Evolutionary conservation across 2,797 vertebrate genomes (phyloP).

Genomic region (Ictinia mississippiensis): DNA sequence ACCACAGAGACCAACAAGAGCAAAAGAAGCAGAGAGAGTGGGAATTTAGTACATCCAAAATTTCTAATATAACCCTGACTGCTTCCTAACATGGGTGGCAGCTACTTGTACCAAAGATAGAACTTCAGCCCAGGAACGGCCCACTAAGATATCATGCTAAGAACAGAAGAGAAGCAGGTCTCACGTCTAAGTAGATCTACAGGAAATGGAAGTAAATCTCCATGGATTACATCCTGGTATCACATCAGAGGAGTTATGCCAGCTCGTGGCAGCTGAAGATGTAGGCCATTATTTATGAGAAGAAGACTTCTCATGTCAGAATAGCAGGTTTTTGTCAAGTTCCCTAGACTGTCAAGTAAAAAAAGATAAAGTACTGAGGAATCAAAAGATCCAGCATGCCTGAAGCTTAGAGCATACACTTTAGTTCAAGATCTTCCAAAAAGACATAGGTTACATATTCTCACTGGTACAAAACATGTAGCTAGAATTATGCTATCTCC

Average conservation of each 20-base stretch:
- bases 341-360: neutral
- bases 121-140: neutral
- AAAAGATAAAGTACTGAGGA: neutral
- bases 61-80: neutral
- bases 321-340: neutral
- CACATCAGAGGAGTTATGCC: neutral
- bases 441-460: neutral
- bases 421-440: neutral
- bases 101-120: neutral
- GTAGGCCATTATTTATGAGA: neutral
- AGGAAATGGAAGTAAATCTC: neutral
- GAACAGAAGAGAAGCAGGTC: neutral
- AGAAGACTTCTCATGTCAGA: neutral
- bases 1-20: neutral
- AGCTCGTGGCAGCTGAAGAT: neutral
- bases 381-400: neutral
- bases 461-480: neutral
- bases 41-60: neutral
- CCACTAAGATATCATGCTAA: neutral
- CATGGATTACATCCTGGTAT: neutral
- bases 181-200: neutral
- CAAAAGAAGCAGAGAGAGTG: neutral
- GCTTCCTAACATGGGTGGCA: neutral
- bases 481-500: neutral
- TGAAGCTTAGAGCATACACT: neutral